Conservation (phyloP, 2,888 invertebrate species). For the Nomada flava region DNA sequence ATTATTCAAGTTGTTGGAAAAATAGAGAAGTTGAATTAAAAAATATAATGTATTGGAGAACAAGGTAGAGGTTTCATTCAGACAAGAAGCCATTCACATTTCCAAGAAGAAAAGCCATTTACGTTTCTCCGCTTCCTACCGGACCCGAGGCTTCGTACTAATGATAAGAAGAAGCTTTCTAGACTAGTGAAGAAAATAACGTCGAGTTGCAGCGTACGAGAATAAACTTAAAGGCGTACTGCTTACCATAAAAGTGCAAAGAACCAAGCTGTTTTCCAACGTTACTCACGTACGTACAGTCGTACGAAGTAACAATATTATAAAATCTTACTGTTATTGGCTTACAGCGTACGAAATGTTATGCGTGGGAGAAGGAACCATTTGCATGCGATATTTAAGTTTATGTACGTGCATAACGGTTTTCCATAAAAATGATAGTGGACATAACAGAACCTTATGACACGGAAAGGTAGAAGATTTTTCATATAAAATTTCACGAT, state of each 20-base stretch:
- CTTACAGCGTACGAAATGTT: not conserved
- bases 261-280: not conserved
- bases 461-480: too few relatives aligned
- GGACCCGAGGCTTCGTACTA: conserved; percentile 33
- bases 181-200: conserved; percentile 11
- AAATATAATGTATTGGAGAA: conserved; percentile 5
- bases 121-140: conserved; percentile 23
- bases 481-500: too few relatives aligned
- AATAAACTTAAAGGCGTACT: conserved; percentile 9
- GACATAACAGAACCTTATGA: too few relatives aligned
- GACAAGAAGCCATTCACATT: conserved; percentile 39
- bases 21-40: not conserved
- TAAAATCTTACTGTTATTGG: conserved; percentile 13
- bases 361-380: too few relatives aligned
- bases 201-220: not conserved
- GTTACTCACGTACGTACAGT: not conserved
- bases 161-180: conserved; percentile 43
- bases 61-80: conserved; percentile 4
- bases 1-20: not conserved
- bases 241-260: conserved; percentile 14
- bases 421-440: too few relatives aligned
- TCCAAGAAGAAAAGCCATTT: conserved; percentile 32
- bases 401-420: too few relatives aligned
- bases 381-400: conserved; percentile 2
- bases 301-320: conserved; percentile 1